Conservation (phyloP, 2,888 invertebrate genomes). For the Diachrysia chrysitis region DNA sequence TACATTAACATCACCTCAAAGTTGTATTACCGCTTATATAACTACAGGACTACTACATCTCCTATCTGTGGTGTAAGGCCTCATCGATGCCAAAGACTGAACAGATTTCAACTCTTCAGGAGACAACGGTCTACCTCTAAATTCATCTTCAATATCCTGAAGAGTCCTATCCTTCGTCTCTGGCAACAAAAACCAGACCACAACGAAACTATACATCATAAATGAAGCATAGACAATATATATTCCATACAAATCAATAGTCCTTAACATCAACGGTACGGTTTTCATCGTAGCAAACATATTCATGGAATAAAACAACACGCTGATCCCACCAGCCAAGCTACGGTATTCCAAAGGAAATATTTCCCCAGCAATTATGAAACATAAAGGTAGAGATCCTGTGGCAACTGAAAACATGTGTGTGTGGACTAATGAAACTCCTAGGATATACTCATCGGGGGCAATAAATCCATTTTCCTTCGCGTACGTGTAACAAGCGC, state of each 20-base stretch:
- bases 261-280: slow-evolving; percentile 68
- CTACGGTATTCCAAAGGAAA: slow-evolving; percentile 90
- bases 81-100: slow-evolving; percentile 57
- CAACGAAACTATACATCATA: slow-evolving; percentile 69
- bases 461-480: slow-evolving; percentile 63
- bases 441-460: slow-evolving; percentile 69
- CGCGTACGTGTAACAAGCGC: slow-evolving; percentile 71
- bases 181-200: slow-evolving; percentile 73
- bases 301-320: slow-evolving; percentile 73
- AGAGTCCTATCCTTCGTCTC: slow-evolving; percentile 82
- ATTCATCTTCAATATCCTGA: slow-evolving; percentile 82
- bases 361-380: slow-evolving; percentile 92
- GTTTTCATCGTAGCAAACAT: slow-evolving; percentile 78
- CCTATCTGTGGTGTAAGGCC: slow-evolving; percentile 40
- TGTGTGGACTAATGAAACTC: slow-evolving; percentile 70
- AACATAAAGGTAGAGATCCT: slow-evolving; percentile 91
- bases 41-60: slow-evolving; percentile 53
- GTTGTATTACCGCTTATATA: slow-evolving; percentile 14
- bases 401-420: slow-evolving; percentile 88
- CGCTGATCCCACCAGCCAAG: slow-evolving; percentile 84
- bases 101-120: slow-evolving; percentile 55
- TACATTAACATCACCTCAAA: neutral
- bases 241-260: slow-evolving; percentile 71
- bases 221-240: slow-evolving; percentile 71
- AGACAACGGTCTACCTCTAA: slow-evolving; percentile 69